Evolutionary conservation across 2,888 invertebrate species (phyloP), one percentile per base, ranked within the genome.

Genomic region (Anticlea derivata): DNA sequence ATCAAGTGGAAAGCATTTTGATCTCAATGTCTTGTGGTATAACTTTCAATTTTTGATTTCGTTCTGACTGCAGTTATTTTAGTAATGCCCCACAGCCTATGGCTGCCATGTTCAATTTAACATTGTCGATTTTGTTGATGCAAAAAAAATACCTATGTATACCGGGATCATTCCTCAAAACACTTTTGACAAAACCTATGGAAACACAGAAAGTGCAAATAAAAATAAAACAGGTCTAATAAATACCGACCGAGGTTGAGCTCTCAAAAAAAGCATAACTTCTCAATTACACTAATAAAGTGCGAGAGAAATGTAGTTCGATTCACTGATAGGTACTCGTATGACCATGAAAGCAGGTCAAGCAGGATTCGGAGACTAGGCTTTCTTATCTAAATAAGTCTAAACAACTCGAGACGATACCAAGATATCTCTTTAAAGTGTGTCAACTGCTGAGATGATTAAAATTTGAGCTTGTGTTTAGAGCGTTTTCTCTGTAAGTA

Each of bases 321-420:
- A 44, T 44, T 38, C 31, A 24, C 20, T 37, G 23, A 40, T 47
- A 30, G 31, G 6, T 17, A 27, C 10, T 49, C 44, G 45, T 43
- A 33, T 59, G 61, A 57, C 38, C 55, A 66, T 57, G 68, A 66
- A 76, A 73, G 62, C 73, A 60, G 77, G 77, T 75, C 78, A 72
- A 38, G 59, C 50, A 63, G 66, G 68, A 70, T 67, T 68, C 72
- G 67, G 62, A 44, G 49, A 43, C 54, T 50, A 48, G 50, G 63
- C 69, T 40, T 69, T 66, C 70, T 78, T 80, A 78, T 74, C 77
- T 71, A 31, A 60, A 60, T 62, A 68, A 61, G 73, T 70, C 66
- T 72, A 71, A 73, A 72, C 70, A 71, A 71, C 58, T 67, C 20
- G 33, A 47, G 23, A 17, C 33, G 39, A 37, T 37, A 27, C 26